Evolutionary conservation across 35 echinoderm and acorn worm genomes (phyloP), one percentile per base, ranked within the genome.

Genomic region (Hemicentrotus pulcherrimus): DNA sequence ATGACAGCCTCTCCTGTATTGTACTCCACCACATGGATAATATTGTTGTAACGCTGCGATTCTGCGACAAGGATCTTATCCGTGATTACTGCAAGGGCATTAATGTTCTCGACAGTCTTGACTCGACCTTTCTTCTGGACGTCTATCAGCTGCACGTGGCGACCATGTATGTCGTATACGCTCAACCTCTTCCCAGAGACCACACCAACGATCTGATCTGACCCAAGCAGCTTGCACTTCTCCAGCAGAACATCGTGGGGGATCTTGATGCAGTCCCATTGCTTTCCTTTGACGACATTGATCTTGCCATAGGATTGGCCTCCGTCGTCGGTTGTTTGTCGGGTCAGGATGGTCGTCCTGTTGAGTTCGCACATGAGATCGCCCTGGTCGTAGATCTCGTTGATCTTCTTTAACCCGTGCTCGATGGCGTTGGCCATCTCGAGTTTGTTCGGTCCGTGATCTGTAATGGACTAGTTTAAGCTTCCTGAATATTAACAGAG

Each of bases 361-460:
- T 33, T 90, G 32, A 90, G 46, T 18, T 47, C 46, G 31, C 88
- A 90, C 32, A 90, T 2, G 31, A 90, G 12, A 47, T 90, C 88
- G 16, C 88, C 88, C 88, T 90, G 32, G 88, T 90, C 88, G 15
- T 33, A 90, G 31, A 90, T 90, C 19, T 90, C 88, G 32, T 90
- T 47, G 46, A 90, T 30, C 88, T 90, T 90, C 32, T 90, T 90
- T 30, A 90, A 47, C 88, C 88, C 32, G 32, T 45, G 88, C 19
- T 90, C 88, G 32, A 18, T 11, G 11, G 32, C 46, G 19, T 90
- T 90, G 88, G 88, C 88, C 88, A 90, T 90, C 2, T 0, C 24
- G 19, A 18, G 5, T 4, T n/a, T 2, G 19, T 78, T 22, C 28
- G 19, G 65, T 8, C 19, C 65, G 19, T 28, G 61, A 6, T 70